phyloP scores from a whole-genome alignment of 64 coral and sea anemone genomes.

The Pachyseris speciosa region DNA sequence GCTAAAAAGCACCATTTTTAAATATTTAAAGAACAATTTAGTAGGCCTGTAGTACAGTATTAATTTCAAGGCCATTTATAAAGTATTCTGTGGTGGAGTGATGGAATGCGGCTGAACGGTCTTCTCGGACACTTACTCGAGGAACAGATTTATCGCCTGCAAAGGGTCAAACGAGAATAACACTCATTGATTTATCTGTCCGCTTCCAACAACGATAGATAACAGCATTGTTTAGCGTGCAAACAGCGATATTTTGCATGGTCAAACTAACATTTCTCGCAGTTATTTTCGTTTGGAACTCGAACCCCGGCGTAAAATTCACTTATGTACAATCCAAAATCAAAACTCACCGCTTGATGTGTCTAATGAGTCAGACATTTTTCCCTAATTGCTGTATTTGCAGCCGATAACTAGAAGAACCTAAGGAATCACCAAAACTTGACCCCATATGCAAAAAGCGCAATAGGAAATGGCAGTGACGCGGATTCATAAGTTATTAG shows the following conservation, averaged over 20 bases:
- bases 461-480: conserved; percentile 48
- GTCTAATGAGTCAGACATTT: conserved; percentile 8
- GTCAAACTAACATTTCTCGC: not conserved
- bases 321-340: not conserved
- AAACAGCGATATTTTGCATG: conserved; percentile 12
- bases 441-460: not conserved
- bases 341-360: conserved; percentile 12
- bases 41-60: not conserved
- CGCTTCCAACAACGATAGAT: not conserved
- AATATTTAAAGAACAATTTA: not conserved
- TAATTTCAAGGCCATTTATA: not conserved
- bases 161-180: not conserved
- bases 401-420: not conserved
- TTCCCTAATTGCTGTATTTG: not conserved
- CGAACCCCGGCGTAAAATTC: not conserved
- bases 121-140: not conserved
- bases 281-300: not conserved
- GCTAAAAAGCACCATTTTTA: too few relatives aligned
- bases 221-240: not conserved
- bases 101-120: not conserved
- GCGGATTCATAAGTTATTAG: conserved; percentile 38
- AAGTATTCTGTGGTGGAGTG: not conserved
- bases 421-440: not conserved
- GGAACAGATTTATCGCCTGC: not conserved
- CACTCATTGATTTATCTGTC: not conserved